Base-by-base conservation (phyloP, 2,888 invertebrate species). In the Scaptomyza cyrtandrae region DNA sequence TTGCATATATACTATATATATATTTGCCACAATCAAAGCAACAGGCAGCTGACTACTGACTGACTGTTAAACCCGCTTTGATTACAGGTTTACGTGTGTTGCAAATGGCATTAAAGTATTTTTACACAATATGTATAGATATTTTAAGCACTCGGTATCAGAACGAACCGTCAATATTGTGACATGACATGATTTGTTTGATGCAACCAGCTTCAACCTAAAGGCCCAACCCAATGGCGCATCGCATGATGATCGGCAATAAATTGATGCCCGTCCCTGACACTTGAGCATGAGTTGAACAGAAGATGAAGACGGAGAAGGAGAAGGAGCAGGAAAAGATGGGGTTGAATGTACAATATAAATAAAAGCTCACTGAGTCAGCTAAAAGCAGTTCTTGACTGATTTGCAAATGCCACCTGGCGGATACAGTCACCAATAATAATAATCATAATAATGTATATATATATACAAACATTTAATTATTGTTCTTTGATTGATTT, bases 231-330 rank as follows among this genome's bases (percentile, higher is more conserved):
- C 57, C 63, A 54, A n/a, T 16, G 77, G 48, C 57, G 48, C 76
- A 80, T 88, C 61, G 81, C 79, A 88, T 86, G 85, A 86, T 88
- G 87, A 86, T 88, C 84, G 80, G 82, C 88, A 74, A 86, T 86
- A 86, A 88, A 84, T 88, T 81, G 79, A 75, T 79, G 74, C 63
- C 56, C 66, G 29, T 55, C 50, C 44, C 63, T 63, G 67, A 55
- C 72, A 60, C 52, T 57, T 56, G 11, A 52, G 29, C 50, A 31
- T 46, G 24, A 24, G 55, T 50, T 27, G 27, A 3, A 7, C 13
- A 31, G 14, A 13, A 27, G 11, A 7, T 6, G 43, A 43, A 6
- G 19, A 5, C 0, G 5, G 24, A 24, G 24, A 3, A 29, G 29
- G 29, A 19, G 19, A 1, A 19, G 19, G 19, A 19, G 19, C 1